Base-by-base conservation (phyloP, 2,888 invertebrate species). In the Physocephala rufipes region DNA sequence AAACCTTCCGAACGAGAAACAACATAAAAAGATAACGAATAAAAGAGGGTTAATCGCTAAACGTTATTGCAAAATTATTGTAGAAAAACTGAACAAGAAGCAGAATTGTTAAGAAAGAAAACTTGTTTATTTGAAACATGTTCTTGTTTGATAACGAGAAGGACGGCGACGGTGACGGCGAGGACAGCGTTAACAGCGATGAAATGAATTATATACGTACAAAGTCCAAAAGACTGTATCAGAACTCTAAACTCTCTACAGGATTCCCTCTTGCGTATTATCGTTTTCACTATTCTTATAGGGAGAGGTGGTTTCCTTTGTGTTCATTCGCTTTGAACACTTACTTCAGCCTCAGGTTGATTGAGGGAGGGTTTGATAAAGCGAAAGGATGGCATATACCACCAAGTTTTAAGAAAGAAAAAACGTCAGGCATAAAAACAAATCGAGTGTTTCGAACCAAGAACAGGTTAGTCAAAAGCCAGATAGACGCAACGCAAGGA, bases 11-110 rank as follows among this genome's bases (percentile, higher is more conserved):
- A 55, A 55, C 15, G 5, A 36, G 9, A 36, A 58, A 58, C 47
- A 9, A 47, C 30, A 43, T n/a, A 1, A 61, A 36, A 43, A 15
- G 15, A 55, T 24, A 21, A 15, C 53, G 53, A 53, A 55, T 47
- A 45, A 67, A 67, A 67, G 47, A 67, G 67, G 58, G 67, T 67
- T 67, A 67, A 67, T 67, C 67, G 26, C 47, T 67, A 47, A 67
- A 67, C 43, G 67, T 67, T 67, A 67, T 59, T 45, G 67, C 58
- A 59, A 67, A 59, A 67, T 30, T 51, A 28, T 24, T 9, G 13
- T n/a, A 45, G 19, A 21, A 65, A 30, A 51, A 51, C n/a, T 13
- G 13, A 28, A 65, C 7, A 19, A 51, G 36, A 65, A 16, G 36
- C 58, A 43, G 21, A 16, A 67, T 24, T 15, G 58, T 51, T 28